Base-by-base conservation (phyloP, 2,888 invertebrate genomes). In the Diaperis boleti region DNA sequence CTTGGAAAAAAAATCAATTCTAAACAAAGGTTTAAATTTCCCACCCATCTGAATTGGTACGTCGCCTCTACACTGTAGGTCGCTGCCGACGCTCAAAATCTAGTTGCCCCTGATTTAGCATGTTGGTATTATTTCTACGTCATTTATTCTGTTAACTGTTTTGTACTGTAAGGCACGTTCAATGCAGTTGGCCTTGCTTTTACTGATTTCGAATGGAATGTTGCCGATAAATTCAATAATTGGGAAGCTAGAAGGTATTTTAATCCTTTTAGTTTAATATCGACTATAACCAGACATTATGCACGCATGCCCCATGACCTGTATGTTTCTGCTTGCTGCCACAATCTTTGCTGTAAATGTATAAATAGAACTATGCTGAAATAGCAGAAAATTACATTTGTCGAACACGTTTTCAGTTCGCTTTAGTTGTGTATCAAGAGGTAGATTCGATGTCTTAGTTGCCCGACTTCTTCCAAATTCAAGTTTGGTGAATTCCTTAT, bases 171-270 rank as follows among this genome's bases (percentile, higher is more conserved):
- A 42, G 42, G 20, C 62, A 62, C 56, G 44, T 56, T 62, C 14
- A 26, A 35, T 39, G 18, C 42, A 13, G 39, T 18, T 20, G 14
- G 42, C 7, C 17, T 50, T 33, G 17, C 15, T 17, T 5, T 41
- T 52, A 56, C 47, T 20, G 62, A 62, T 49, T 29, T 49, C 37
- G 55, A 31, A 56, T 62, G 62, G 47, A 62, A 62, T 62, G 62
- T 56, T 62, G 47, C 18, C 49, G 49, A 56, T 62, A 56, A 62
- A 56, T 22, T 49, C 26, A 37, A 56, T 45, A 56, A 29, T 37
- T 42, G 26, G 33, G 20, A 29, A 49, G 22, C 13, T 14, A n/a
- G 56, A 56, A 56, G 56, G 56, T 56, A 56, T 37, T 33, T 22
- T 41, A 10, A 29, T 8, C 14, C 35, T 33, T 56, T 35, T 10